Evolutionary conservation across 1,140 invertebrate species (phyloP).

Genomic region (Harpegnathos saltator): DNA sequence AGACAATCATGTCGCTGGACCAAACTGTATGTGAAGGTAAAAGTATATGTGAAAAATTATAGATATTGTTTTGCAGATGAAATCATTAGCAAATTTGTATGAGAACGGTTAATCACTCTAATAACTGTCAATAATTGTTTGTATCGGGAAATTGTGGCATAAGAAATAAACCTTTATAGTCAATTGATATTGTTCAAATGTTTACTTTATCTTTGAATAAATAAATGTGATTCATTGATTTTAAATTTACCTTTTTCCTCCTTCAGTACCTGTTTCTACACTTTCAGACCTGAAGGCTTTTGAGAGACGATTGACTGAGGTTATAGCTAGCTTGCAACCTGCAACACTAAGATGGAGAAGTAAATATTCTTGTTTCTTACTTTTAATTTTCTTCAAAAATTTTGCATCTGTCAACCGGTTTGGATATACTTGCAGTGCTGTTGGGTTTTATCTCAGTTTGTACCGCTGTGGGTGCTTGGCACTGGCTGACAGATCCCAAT

Average conservation of each 20-base stretch:
- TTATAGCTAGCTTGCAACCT: slow-evolving; percentile 97
- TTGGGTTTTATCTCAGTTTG: slow-evolving; percentile 94
- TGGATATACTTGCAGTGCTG: slow-evolving; percentile 89
- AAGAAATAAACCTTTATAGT: too few species aligned
- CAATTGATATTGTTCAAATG: background rate
- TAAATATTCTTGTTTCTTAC: slow-evolving; percentile 84
- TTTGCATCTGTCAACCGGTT: too few species aligned
- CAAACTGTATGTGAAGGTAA: slow-evolving; percentile 92
- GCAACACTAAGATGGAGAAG: slow-evolving; percentile 97
- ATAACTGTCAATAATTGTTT: too few species aligned
- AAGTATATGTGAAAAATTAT: slow-evolving; percentile 46
- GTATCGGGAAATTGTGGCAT: too few species aligned
- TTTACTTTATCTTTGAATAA: background rate
- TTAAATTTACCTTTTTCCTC: slow-evolving; percentile 55
- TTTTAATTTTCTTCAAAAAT: background rate
- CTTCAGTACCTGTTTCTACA: slow-evolving; percentile 74
- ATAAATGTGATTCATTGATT: background rate
- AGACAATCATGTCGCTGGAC: slow-evolving; percentile 89
- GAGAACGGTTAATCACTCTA: too few species aligned
- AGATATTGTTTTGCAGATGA: slow-evolving; percentile 23
- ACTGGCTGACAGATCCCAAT: slow-evolving; percentile 97
- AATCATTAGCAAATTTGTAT: too few species aligned
- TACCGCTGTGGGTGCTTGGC: slow-evolving; percentile 96
- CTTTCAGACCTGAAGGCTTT: slow-evolving; percentile 98
- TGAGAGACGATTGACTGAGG: slow-evolving; percentile 97